These are phyloP conservation scores for Drosophila mercatorum DNA, from an alignment of 2,888 invertebrate species.

Conservation along the genomic window DNA sequence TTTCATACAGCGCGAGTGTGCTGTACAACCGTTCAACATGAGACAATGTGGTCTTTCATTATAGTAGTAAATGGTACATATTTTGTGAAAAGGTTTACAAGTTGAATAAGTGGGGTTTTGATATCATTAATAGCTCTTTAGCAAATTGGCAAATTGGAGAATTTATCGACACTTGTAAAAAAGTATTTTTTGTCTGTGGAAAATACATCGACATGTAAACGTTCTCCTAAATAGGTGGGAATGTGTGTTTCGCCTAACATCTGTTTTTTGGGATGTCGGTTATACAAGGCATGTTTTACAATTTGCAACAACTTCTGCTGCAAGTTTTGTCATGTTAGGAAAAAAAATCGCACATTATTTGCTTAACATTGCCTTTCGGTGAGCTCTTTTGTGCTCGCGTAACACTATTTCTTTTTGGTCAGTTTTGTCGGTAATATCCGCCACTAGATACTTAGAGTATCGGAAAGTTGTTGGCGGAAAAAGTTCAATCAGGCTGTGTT, in stretches of 20 bases:
- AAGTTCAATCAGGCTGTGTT: too few relatives aligned
- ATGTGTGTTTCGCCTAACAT: background rate
- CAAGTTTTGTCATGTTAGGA: too few relatives aligned
- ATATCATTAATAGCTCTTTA: background rate
- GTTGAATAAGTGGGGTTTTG: background rate
- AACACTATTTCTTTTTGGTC: background rate
- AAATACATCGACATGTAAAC: background rate
- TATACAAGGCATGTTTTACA: background rate
- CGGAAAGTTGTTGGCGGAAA: too few relatives aligned
- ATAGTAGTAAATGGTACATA: background rate
- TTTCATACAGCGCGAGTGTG: background rate
- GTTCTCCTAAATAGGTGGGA: background rate
- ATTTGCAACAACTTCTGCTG: background rate
- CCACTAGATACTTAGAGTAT: too few relatives aligned
- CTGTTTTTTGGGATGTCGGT: background rate
- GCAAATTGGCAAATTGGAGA: background rate
- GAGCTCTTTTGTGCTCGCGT: background rate
- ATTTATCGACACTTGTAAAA: background rate
- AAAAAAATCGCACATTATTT: background rate
- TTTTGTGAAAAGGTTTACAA: background rate
- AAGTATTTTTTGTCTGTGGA: background rate
- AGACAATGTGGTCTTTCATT: background rate
- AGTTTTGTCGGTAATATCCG: too few relatives aligned
- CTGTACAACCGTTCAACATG: background rate
- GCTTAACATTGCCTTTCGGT: too few relatives aligned